A percentile compares a stretch with the other conserved stretches of the same genome.
Conservation (phyloP, 2,888 invertebrate genomes). For the Tetramorium bicarinatum region DNA sequence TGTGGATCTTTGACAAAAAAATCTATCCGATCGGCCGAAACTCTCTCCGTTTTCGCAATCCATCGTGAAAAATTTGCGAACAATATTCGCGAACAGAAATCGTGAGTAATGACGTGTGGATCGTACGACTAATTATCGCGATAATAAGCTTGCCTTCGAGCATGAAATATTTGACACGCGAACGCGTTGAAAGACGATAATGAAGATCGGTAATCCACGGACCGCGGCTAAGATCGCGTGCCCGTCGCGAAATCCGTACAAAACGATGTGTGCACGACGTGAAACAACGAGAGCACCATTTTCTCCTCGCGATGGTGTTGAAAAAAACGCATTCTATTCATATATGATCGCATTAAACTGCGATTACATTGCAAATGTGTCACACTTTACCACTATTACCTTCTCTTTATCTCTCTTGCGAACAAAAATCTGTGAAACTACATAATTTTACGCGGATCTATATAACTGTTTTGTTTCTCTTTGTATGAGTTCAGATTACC, state of each 20-base stretch:
- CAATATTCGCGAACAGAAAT: slow-evolving; percentile 1
- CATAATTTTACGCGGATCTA: background rate
- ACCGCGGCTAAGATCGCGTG: slow-evolving; percentile 63
- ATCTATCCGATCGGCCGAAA: background rate
- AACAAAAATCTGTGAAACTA: background rate
- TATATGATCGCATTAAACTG: background rate
- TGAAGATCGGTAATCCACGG: slow-evolving; percentile 46
- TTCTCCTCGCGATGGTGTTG: slow-evolving; percentile 37
- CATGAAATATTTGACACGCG: slow-evolving; percentile 53
- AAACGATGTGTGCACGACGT: slow-evolving; percentile 24
- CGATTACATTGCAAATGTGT: background rate
- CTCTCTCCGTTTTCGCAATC: slow-evolving; percentile 33
- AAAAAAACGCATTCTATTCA: background rate
- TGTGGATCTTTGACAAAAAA: slow-evolving; percentile 4
- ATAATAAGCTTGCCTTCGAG: background rate
- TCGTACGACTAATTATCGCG: slow-evolving; percentile 44
- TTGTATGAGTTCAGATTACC: background rate
- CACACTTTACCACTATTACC: background rate
- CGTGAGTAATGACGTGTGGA: slow-evolving; percentile 44
- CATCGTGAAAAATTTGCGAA: slow-evolving; percentile 16
- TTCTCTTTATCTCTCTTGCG: background rate
- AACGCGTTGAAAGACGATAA: slow-evolving; percentile 15
- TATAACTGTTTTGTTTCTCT: background rate
- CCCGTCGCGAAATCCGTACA: slow-evolving; percentile 53
- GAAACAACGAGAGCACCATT: slow-evolving; percentile 41